Percentiles rank a stretch among this genome's conserved stretches.
These are phyloP conservation scores for Marasmarcha lunaedactyla DNA, from an alignment of 2,888 invertebrate species.

Conservation along the genomic window DNA sequence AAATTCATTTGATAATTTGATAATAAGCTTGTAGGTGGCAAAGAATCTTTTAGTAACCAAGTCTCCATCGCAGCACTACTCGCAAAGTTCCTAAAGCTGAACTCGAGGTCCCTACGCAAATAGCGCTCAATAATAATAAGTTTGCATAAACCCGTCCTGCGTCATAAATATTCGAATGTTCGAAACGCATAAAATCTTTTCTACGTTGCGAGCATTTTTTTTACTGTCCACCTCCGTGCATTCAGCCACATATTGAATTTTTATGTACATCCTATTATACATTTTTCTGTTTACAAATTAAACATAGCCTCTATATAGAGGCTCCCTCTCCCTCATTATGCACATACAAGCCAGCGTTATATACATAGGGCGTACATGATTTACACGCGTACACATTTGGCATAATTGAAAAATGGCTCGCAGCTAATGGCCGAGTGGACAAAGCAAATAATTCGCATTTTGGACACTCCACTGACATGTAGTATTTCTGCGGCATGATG, in stretches of 20 bases:
- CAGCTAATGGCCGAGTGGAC: constrained; percentile 39
- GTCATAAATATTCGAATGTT: constrained; percentile 27
- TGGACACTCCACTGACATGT: constrained; percentile 9
- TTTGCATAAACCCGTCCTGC: constrained; percentile 15
- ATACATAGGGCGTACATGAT: constrained; percentile 33
- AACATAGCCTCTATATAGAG: constrained; percentile 22
- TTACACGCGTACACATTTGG: constrained; percentile 62
- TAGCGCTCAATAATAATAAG: background rate
- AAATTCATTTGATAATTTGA: background rate
- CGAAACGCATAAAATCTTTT: constrained; percentile 25
- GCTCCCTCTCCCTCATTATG: constrained; percentile 4
- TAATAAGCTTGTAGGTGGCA: background rate
- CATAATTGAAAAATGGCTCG: constrained; percentile 66
- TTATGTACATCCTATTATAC: constrained; percentile 24
- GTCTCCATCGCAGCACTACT: no score
- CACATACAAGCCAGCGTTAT: background rate
- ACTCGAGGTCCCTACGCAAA: no score
- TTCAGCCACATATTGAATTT: constrained; percentile 33
- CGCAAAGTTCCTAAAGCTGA: no score
- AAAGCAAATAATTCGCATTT: constrained; percentile 49
- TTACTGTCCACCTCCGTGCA: constrained; percentile 21
- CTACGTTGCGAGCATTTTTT: constrained; percentile 19
- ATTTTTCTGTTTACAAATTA: constrained; percentile 59
- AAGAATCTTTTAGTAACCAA: no score
- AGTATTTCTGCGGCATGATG: constrained; percentile 16